A percentile compares a stretch with the other conserved stretches of the same genome.
Conservation (phyloP, 2,888 invertebrate species). For the Catocala sponsa region DNA sequence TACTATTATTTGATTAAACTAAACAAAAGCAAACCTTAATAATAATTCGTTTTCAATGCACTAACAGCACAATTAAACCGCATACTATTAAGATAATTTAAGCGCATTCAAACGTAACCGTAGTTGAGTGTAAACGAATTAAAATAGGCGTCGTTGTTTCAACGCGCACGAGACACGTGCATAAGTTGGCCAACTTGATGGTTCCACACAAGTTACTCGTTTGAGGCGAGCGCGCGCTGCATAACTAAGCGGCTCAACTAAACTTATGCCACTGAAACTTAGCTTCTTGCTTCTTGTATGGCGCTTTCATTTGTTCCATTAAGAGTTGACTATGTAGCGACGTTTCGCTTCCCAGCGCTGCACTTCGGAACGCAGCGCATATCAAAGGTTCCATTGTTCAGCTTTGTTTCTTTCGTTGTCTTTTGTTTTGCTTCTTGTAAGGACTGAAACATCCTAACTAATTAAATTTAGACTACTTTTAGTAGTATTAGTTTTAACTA, state of each 20-base stretch:
- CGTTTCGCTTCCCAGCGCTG: slow-evolving; percentile 33
- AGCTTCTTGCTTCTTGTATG: slow-evolving; percentile 64
- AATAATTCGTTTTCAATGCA: too few species aligned
- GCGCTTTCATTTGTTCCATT: slow-evolving; percentile 66
- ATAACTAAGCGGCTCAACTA: slow-evolving; percentile 66
- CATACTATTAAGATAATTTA: slow-evolving; percentile 24
- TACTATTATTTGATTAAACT: too few species aligned
- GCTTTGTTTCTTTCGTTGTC: slow-evolving; percentile 7
- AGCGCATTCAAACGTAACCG: slow-evolving; percentile 40
- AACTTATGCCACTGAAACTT: slow-evolving; percentile 66
- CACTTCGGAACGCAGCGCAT: slow-evolving; percentile 47
- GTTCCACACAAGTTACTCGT: slow-evolving; percentile 60
- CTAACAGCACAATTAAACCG: slow-evolving; percentile 5
- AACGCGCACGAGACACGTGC: slow-evolving; percentile 60
- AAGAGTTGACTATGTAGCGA: slow-evolving; percentile 46
- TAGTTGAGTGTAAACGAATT: slow-evolving; percentile 46
- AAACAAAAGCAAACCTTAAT: too few species aligned
- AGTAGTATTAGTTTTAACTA: too few species aligned
- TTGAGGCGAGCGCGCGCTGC: slow-evolving; percentile 56
- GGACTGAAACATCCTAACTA: not conserved
- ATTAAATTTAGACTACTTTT: too few species aligned
- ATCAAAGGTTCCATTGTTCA: slow-evolving; percentile 41
- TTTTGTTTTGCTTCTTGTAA: slow-evolving; percentile 7
- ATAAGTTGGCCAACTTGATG: slow-evolving; percentile 60
- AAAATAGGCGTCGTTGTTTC: slow-evolving; percentile 60